Base-by-base conservation (phyloP, 35 echinoderm and acorn worm species). In the Strongylocentrotus purpuratus region DNA sequence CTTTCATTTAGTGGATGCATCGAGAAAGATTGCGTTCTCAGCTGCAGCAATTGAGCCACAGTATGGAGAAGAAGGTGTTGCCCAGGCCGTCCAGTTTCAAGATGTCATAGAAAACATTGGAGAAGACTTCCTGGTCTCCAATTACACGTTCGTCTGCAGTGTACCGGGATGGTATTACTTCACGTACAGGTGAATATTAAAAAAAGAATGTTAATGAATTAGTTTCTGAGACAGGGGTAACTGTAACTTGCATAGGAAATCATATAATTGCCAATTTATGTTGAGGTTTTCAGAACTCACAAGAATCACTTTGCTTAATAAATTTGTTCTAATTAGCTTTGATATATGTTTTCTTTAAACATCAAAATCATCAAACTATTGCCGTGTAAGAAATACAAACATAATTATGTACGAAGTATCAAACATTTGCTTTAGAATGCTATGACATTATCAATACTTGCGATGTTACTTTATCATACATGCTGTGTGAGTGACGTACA, bases 81-180 rank as follows among this genome's bases (percentile, higher is more conserved):
- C 87, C 14, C 87, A 89, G 20, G 87, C 45, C 1, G 87, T 89
- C 87, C 87, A 89, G 87, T 89, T 89, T 46, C 87, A 89, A 22
- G 87, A 89, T 33, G 20, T 89, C 33, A 45, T 89, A 46, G 87
- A 89, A 89, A 89, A 89, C 87, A 89, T 18, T 2, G 87, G 87
- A 33, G 87, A 31, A 15, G 32, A 13, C 12, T 89, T 45, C 87
- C 14, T 89, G 4, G 87, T 7, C 2, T 89, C 87, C 87, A 89
- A 89, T 22, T 20, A 89, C 87, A 89, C 87, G 0, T 89, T 89
- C 32, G 33, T 89, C 33, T 89, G 87, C 45, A 46, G 13, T 28
- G 87, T 89, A 5, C 87, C 87, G 13, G 87, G 87, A 33, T 89
- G 87, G 87, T 89, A 89, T 46, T 89, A 89, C 87, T 89, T 89